Evolutionary conservation across 2,797 vertebrate species (phyloP), one percentile per base, ranked within the genome.

Genomic region (Zenarchopterus dispar): DNA sequence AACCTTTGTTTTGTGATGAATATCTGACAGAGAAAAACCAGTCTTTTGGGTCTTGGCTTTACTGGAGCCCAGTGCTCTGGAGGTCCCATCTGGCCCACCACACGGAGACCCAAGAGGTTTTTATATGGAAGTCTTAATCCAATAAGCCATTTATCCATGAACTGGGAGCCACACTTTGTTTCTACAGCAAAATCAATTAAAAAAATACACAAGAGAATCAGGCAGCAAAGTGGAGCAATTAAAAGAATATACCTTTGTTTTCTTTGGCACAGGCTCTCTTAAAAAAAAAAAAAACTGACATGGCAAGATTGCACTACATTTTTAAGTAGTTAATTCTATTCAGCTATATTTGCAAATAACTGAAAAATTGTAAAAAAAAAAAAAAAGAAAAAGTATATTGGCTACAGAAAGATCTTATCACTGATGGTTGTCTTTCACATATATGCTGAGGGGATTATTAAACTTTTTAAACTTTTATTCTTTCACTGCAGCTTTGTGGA

Each of bases 101-200:
- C 31, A 47, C 56, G 46, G 22, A 70, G 56, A 63, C 57, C 63
- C 67, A 22, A 43, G 60, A 67, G 71, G 70, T 41, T 70, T 80
- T 85, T 57, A 67, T 79, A 79, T 56, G 56, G 53, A 79, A 72
- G 78, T 75, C 69, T 84, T 90, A 90, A 89, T 89, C 87, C 86
- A 84, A 79, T 87, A 88, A 89, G 80, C 87, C 73, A 85, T 86
- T 90, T 82, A 88, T 86, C 80, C 78, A 77, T 26, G 43, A 71
- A 83, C 70, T 67, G 68, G 72, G 77, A 84, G 67, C 69, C 23
- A 43, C 82, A 84, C 76, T 84, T 85, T 83, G 84, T 80, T 85
- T 88, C 65, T 85, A 73, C 69, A 71, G 80, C 68, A 80, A 72
- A 85, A 90, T 89, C 88, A 80, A 90, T 88, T 85, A 80, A 72